Conservation (phyloP, 1,140 invertebrate species). For the Drosophila asahinai region DNA sequence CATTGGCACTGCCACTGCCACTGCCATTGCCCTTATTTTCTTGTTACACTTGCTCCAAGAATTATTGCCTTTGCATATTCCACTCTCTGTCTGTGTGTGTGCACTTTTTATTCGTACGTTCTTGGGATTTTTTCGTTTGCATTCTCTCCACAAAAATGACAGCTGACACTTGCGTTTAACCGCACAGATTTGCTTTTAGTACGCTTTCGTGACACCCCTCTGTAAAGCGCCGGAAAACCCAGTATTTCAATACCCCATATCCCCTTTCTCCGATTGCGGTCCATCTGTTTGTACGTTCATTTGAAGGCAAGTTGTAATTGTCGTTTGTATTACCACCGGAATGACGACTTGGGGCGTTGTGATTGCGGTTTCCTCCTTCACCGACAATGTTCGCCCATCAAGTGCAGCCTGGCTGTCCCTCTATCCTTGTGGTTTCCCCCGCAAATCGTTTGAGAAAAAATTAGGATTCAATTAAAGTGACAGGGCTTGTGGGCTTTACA, state of each 20-base stretch:
- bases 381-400: conserved; percentile 8
- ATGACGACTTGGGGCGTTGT: conserved; percentile 52
- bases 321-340: conserved; percentile 76
- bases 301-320: conserved; percentile 76
- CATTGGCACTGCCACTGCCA: conserved; percentile 28
- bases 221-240: not conserved
- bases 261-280: conserved; percentile 56
- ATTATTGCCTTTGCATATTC: conserved; percentile 80
- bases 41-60: conserved; percentile 78
- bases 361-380: conserved; percentile 61
- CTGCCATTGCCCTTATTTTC: conserved; percentile 75
- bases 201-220: conserved; percentile 18
- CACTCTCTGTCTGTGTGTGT: conserved; percentile 11
- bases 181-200: conserved; percentile 77
- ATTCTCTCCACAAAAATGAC: conserved; percentile 70
- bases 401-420: not conserved
- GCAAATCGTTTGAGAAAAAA: conserved; percentile 20
- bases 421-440: conserved; percentile 23
- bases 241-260: conserved; percentile 4
- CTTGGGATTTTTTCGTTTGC: conserved; percentile 29
- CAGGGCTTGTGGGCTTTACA: conserved; percentile 24
- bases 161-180: conserved; percentile 83
- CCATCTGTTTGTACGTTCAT: conserved; percentile 67
- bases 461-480: conserved; percentile 35
- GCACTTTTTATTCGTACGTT: conserved; percentile 11